Percentiles rank a stretch among this genome's conserved stretches.
phyloP scores from a whole-genome alignment of 2,113 vertebrate genomes.

The Microcebus tavaratra region DNA sequence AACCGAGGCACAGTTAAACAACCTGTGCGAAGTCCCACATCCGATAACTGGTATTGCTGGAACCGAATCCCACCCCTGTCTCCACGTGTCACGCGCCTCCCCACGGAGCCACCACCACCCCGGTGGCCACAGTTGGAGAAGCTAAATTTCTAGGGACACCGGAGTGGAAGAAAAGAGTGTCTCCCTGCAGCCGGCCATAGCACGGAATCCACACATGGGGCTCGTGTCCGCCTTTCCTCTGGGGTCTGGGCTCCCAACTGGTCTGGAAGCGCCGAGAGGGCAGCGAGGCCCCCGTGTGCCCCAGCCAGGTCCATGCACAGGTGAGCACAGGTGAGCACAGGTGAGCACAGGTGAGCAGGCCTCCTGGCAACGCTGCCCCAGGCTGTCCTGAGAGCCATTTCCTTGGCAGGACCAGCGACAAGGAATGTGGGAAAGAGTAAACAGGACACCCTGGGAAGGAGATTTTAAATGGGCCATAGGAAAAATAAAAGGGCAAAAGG shows the following conservation, averaged over 20 bases:
- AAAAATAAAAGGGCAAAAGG: neutral
- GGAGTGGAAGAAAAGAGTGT: neutral
- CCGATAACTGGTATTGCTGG: neutral
- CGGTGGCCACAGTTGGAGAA: neutral
- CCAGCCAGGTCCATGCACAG: no score
- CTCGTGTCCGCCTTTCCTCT: neutral
- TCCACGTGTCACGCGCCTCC: accelerated
- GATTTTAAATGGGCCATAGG: neutral
- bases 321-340: no score
- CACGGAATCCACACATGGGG: no score
- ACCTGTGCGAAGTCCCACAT: neutral
- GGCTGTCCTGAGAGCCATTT: neutral
- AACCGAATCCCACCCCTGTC: neutral
- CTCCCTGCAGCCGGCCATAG: no score
- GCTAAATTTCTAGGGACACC: accelerated
- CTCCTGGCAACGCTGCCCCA: accelerated
- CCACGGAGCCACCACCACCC: neutral
- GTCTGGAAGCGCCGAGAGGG: neutral
- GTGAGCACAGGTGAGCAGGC: no score
- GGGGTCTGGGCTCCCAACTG: neutral
- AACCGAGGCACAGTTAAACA: neutral
- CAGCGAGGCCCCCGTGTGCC: neutral
- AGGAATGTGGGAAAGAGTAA: neutral
- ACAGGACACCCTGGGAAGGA: neutral
- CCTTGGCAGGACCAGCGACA: no score